Evolutionary conservation across 2,113 vertebrate genomes (phyloP).

Genomic region (Marmota flaviventris): DNA sequence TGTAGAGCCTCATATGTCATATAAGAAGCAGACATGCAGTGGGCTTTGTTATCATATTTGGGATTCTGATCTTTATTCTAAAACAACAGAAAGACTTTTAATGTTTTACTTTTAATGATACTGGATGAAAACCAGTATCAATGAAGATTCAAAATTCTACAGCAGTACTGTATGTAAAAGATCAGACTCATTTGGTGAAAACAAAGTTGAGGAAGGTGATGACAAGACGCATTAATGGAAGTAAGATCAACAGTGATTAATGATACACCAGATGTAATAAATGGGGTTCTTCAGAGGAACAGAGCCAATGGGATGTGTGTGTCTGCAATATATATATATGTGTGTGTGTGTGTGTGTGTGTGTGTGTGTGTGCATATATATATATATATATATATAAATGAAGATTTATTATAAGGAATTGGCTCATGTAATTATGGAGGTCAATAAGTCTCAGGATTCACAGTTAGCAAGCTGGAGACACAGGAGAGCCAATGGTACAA

Average conservation of each 20-base stretch:
- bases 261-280: not conserved
- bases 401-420: not conserved
- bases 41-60: not conserved
- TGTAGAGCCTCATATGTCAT: rapidly evolving
- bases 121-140: not conserved
- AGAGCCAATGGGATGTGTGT: not conserved
- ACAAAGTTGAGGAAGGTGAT: not conserved
- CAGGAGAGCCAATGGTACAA: not conserved
- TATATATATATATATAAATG: too few species aligned
- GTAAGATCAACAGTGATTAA: not conserved
- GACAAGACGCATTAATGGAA: not conserved
- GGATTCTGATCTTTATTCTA: not conserved
- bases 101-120: not conserved
- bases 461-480: not conserved
- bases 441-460: not conserved
- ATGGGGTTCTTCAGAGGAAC: not conserved
- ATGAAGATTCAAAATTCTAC: not conserved
- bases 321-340: not conserved
- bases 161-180: not conserved
- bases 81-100: not conserved
- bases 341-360: too few species aligned
- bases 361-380: too few species aligned
- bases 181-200: not conserved
- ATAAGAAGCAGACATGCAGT: too few species aligned
- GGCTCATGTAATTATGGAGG: not conserved